Percentiles rank a stretch among this genome's conserved stretches.
phyloP scores from a whole-genome alignment of 2,888 invertebrate species.

The Cetonia aurata region DNA sequence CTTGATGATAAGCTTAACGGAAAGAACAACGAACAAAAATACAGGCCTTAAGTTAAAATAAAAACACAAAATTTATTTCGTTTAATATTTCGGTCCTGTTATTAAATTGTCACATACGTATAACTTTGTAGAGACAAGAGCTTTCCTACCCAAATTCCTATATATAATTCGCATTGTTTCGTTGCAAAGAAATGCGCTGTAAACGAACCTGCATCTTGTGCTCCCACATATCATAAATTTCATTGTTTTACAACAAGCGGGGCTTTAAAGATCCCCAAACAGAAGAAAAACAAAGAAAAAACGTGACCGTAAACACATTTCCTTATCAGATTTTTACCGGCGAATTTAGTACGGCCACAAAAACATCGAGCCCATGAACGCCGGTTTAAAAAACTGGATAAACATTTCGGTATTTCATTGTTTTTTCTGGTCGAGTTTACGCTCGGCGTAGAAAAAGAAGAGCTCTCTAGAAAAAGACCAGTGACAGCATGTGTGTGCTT shows the following conservation, averaged over 20 bases:
- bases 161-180: slow-evolving; percentile 32
- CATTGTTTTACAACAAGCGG: slow-evolving; percentile 21
- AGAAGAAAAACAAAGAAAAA: neutral
- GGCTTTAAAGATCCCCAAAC: neutral
- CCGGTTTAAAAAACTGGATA: slow-evolving; percentile 18
- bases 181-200: slow-evolving; percentile 7
- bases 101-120: slow-evolving; percentile 29
- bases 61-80: neutral
- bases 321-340: slow-evolving; percentile 22
- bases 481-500: slow-evolving; percentile 25
- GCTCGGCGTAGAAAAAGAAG: neutral
- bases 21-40: neutral
- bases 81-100: slow-evolving; percentile 9
- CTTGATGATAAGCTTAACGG: too few species aligned
- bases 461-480: slow-evolving; percentile 15
- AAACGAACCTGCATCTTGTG: slow-evolving; percentile 13
- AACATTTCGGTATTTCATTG: slow-evolving; percentile 24
- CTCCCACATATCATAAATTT: slow-evolving; percentile 34
- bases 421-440: slow-evolving; percentile 4
- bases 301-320: neutral
- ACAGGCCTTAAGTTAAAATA: neutral
- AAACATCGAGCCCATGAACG: neutral
- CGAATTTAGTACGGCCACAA: neutral
- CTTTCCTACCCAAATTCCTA: too few species aligned
- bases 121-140: too few species aligned